Evolutionary conservation across 1,140 invertebrate genomes (phyloP).

Genomic region (Bombus pyrosoma): DNA sequence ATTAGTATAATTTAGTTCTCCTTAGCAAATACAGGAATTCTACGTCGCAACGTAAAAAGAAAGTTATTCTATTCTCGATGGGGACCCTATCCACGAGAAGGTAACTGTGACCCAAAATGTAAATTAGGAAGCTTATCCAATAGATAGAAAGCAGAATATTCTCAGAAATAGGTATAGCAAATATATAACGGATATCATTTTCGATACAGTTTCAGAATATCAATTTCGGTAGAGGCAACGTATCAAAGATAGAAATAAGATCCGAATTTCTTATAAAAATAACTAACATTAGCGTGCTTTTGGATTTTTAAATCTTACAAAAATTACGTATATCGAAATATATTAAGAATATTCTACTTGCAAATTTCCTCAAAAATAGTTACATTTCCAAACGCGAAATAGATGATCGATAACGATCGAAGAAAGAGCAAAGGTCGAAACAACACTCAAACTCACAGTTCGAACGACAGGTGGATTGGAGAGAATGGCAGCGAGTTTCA

Average conservation of each 20-base stretch:
- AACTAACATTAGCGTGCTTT: too few species aligned
- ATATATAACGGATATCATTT: background rate
- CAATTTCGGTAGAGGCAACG: too few species aligned
- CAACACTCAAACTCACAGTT: slow-evolving; percentile 36
- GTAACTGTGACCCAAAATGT: background rate
- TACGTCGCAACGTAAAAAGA: too few species aligned
- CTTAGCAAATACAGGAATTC: too few species aligned
- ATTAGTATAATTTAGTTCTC: too few species aligned
- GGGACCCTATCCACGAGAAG: background rate
- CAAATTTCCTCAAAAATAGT: background rate
- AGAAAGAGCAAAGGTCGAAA: slow-evolving; percentile 48
- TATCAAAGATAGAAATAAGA: too few species aligned
- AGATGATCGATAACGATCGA: background rate
- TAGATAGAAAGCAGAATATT: background rate
- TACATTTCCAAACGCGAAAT: background rate
- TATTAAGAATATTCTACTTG: too few species aligned
- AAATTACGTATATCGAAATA: too few species aligned
- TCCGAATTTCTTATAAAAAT: too few species aligned
- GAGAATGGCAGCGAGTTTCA: slow-evolving; percentile 64
- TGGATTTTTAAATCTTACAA: too few species aligned
- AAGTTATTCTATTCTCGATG: too few species aligned
- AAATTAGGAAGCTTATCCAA: background rate
- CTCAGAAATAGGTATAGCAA: background rate
- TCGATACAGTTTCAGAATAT: too few species aligned
- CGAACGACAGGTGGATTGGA: slow-evolving; percentile 66